Base-by-base conservation (phyloP, 2,113 vertebrate genomes). In the Coturnix japonica region DNA sequence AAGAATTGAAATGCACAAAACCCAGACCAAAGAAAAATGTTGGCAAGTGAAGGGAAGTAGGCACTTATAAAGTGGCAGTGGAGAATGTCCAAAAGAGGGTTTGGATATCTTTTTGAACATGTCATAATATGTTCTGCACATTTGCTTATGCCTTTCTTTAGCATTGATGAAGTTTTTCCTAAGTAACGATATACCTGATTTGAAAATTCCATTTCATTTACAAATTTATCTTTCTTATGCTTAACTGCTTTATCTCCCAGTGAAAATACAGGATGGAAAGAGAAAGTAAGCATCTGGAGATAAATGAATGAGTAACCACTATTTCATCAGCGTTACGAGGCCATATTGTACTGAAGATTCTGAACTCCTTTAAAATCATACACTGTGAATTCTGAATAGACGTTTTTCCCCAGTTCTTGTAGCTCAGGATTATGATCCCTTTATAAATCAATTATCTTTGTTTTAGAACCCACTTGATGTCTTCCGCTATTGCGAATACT, bases 381-480 rank as follows among this genome's bases (percentile, higher is more conserved):
- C 9, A 25, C 23, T 57, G 65, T 0, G 0, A 90, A 80, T 75
- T 57, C 76, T 69, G 44, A 75, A 92, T 31, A 70, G 22, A 92
- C 81, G 53, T 49, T 41, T 41, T 47, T 30, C 39, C 20, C 21
- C 12, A 61, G 25, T 85, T 76, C 73, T 81, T 86, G 41, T 71
- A 71, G 22, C 61, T 93, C 72, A 90, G 86, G 82, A 92, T 73
- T 86, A 31, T n/a, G 37, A 67, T 56, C 73, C 43, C 35, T 49
- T 63, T 82, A 73, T 86, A 76, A 77, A 94, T 91, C 83, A 95
- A 70, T 26, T 53, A 26, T 44, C 57, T 90, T 92, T 78, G 31
- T 8, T 87, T 93, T 93, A 73, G 90, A 87, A 89, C 46, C 18
- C n/a, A 90, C 53, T 79, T 81, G 87, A 43, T 90, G 30, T 90